Percentiles rank a stretch among this genome's conserved stretches.
Evolutionary conservation across 2,797 vertebrate species (phyloP).

Genomic region (Gorsachius magnificus): DNA sequence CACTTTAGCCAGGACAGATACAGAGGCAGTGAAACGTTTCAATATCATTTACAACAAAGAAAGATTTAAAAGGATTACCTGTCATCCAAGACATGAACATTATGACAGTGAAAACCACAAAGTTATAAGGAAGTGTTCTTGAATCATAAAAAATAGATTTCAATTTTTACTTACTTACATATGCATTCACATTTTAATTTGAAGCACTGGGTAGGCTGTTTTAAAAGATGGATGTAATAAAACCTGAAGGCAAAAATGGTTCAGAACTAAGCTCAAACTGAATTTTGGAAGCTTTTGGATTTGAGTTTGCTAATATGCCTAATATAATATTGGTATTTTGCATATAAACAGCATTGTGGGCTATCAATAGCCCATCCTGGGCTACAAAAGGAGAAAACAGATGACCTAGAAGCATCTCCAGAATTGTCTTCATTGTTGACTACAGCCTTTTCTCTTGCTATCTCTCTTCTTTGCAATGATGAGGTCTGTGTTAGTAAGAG

Average conservation of each 20-base stretch:
- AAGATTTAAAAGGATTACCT: not conserved
- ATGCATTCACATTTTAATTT: not conserved
- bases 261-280: not conserved
- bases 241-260: not conserved
- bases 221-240: not conserved
- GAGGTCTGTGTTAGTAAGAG: not conserved
- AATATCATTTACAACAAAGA: not conserved
- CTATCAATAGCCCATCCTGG: not conserved
- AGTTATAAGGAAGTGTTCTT: not conserved
- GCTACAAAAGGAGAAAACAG: not conserved
- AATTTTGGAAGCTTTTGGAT: not conserved
- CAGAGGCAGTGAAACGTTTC: not conserved
- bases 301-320: not conserved
- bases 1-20: not conserved
- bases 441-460: not conserved
- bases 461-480: not conserved
- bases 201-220: not conserved
- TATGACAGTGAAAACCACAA: not conserved
- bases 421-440: not conserved
- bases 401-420: not conserved
- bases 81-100: not conserved
- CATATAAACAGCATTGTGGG: rapidly evolving
- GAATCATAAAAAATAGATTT: not conserved
- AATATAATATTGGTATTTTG: not conserved
- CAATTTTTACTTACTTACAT: not conserved